Percentiles rank a stretch among this genome's conserved stretches.
These are phyloP conservation scores for Synanthedon formicaeformis DNA, from an alignment of 2,888 invertebrate species.

Conservation along the genomic window DNA sequence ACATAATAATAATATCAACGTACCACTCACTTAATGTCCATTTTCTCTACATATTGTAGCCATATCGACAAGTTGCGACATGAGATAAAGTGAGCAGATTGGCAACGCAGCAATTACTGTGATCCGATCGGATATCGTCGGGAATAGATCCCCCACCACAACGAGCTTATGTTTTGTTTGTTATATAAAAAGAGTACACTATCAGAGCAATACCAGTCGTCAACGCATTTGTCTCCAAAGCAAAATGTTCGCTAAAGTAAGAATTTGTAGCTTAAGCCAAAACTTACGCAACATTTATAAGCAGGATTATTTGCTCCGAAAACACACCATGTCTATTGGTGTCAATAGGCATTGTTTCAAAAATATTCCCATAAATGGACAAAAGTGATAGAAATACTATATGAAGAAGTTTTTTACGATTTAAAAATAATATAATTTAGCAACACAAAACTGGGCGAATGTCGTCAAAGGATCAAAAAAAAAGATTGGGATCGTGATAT, in stretches of 20 bases:
- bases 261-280: constrained; percentile 24
- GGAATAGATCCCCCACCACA: constrained; percentile 57
- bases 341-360: background rate
- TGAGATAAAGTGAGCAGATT: constrained; percentile 57
- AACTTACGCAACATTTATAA: constrained; percentile 24
- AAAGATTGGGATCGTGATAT: constrained; percentile 29
- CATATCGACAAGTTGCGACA: constrained; percentile 52
- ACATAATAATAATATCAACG: constrained; percentile 29
- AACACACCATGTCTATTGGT: background rate
- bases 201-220: constrained; percentile 54
- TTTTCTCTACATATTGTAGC: constrained; percentile 50
- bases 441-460: too few relatives aligned
- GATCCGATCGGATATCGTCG: constrained; percentile 63
- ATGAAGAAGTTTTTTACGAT: too few relatives aligned
- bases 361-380: background rate
- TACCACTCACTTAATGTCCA: constrained; percentile 44
- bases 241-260: constrained; percentile 68
- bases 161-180: constrained; percentile 54
- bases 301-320: constrained; percentile 21
- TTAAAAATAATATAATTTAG: too few relatives aligned
- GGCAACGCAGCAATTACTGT: constrained; percentile 60
- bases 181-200: constrained; percentile 66
- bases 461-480: too few relatives aligned
- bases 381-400: too few relatives aligned
- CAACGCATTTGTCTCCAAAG: constrained; percentile 53